Base-by-base conservation (phyloP, 1,140 invertebrate genomes). In the Metaphire vulgaris region DNA sequence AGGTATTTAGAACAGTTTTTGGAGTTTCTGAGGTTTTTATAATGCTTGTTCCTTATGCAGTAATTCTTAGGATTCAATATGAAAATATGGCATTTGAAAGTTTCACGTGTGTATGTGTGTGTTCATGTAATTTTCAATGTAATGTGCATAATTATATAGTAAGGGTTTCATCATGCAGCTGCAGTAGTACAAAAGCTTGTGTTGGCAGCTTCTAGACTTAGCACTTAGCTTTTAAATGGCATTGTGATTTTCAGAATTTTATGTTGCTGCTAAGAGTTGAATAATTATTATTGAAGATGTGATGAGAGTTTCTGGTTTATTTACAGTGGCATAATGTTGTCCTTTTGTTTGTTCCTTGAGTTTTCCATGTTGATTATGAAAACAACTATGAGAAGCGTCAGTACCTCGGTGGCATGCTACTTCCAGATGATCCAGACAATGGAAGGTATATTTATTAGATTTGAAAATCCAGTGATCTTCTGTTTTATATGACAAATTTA, bases 131-230 rank as follows among this genome's bases (percentile, higher is more conserved):
- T 6, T 14, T 2, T 26, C 6, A 14, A 26, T 2, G 2, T 26
- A 12, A 30, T 69, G 6, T 69, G 6, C 14, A 69, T 93, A 94
- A 80, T 90, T 94, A 76, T 93, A 94, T 85, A 94, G 6, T 93
- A 94, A 83, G 93, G 94, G 78, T 85, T 95, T 76, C 94, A 76
- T 75, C 29, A 15, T 29, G 32, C 28, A 76, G 1, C 26, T 12
- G 33, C 64, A 75, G 74, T 77, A n/a, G n/a, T n/a, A n/a, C n/a
- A n/a, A n/a, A n/a, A n/a, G n/a, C n/a, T n/a, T n/a, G n/a, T n/a
- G n/a, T n/a, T n/a, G n/a, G n/a, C n/a, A n/a, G n/a, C n/a, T n/a
- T n/a, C n/a, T n/a, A n/a, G n/a, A n/a, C n/a, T n/a, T n/a, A n/a
- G n/a, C n/a, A n/a, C n/a, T n/a, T n/a, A n/a, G n/a, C n/a, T n/a